Conservation (phyloP, 92 coral and sea anemone species). For the Zoanthus gigantus region DNA sequence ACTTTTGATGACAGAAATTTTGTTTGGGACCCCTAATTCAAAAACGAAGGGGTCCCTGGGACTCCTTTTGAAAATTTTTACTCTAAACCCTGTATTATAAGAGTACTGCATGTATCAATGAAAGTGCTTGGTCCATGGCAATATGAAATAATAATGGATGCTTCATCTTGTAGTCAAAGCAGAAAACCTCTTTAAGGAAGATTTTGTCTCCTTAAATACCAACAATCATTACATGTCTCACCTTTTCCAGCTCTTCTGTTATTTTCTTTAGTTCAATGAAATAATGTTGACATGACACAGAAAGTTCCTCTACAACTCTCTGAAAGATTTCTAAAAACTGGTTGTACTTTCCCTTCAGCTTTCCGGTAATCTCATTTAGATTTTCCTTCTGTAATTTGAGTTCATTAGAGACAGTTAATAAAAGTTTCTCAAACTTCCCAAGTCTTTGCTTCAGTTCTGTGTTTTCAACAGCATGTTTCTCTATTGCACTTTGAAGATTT, state of each 20-base stretch:
- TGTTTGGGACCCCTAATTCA: no score
- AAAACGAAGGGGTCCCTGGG: no score
- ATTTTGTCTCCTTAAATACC: neutral
- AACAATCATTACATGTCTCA: neutral
- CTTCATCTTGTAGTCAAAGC: no score
- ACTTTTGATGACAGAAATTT: no score
- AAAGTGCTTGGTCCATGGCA: no score
- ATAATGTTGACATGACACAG: slow-evolving; percentile 47
- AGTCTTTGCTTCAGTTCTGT: slow-evolving; percentile 30
- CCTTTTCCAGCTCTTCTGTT: slow-evolving; percentile 33
- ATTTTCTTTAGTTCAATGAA: neutral
- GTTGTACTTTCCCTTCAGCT: slow-evolving; percentile 41
- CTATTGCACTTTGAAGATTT: neutral
- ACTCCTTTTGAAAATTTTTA: no score
- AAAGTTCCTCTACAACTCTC: slow-evolving; percentile 37
- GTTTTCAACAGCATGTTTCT: slow-evolving; percentile 18
- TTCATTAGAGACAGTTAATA: slow-evolving; percentile 37
- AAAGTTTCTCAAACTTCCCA: slow-evolving; percentile 14
- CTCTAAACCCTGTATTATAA: no score
- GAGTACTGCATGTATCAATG: no score
- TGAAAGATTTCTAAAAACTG: slow-evolving; percentile 30
- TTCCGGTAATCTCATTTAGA: slow-evolving; percentile 51
- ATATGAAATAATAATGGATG: no score
- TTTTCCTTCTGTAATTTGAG: slow-evolving; percentile 53
- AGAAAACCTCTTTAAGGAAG: no score